Evolutionary conservation across 2,113 vertebrate species (phyloP).

Genomic region (Grus americana): DNA sequence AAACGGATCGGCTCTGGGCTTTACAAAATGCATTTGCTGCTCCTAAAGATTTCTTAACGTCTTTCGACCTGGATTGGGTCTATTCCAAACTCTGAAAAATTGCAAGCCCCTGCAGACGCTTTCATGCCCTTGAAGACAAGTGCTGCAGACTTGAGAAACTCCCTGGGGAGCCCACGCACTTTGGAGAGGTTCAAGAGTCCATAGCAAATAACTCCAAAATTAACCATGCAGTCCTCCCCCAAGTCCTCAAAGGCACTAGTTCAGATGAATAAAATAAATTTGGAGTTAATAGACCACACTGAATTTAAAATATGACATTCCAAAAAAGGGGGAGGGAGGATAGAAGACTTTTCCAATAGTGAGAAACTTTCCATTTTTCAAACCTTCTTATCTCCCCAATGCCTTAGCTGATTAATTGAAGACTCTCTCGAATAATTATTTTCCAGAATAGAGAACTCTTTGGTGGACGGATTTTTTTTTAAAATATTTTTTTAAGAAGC

Average conservation of each 20-base stretch:
- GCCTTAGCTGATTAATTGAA: neutral
- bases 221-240: constrained; percentile 8
- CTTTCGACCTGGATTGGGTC: neutral
- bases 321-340: neutral
- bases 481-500: neutral
- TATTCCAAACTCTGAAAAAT: neutral
- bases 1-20: neutral
- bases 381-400: neutral
- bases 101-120: constrained; percentile 19
- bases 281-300: constrained; percentile 9
- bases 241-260: neutral
- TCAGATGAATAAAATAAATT: constrained; percentile 3
- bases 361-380: neutral
- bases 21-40: neutral
- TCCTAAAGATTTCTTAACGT: neutral
- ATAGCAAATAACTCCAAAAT: constrained; percentile 42
- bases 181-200: constrained; percentile 27
- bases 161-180: neutral
- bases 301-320: neutral
- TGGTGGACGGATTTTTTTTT: neutral
- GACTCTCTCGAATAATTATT: neutral
- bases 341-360: neutral
- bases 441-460: neutral
- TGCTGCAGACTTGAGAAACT: neutral
- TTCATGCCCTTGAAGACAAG: constrained; percentile 30